Conservation (phyloP, 2,797 vertebrate genomes). For the Muscicapa striata region DNA sequence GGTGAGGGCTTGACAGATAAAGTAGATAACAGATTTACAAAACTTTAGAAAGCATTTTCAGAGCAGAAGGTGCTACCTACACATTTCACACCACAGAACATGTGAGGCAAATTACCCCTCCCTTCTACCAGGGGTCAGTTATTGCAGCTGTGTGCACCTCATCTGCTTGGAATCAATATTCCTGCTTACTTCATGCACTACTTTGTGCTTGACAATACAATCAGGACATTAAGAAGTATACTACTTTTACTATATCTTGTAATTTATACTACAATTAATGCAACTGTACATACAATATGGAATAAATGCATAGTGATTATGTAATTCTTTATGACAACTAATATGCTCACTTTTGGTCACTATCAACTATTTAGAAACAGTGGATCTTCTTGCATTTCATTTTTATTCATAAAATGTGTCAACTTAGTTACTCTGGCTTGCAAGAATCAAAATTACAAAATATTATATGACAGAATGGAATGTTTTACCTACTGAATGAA, state of each 20-base stretch:
- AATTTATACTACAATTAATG: neutral
- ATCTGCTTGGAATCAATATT: neutral
- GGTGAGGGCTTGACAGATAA: neutral
- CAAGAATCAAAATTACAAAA: neutral
- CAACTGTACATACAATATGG: neutral
- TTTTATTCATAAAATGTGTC: neutral
- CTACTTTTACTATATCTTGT: neutral
- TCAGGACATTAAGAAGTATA: neutral
- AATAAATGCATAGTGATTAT: neutral
- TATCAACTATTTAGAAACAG: neutral
- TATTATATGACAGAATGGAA: neutral
- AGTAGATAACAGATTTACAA: neutral
- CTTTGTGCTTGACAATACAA: neutral
- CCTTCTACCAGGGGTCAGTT: neutral
- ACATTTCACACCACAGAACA: neutral
- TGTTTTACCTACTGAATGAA: neutral
- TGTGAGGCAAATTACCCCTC: neutral
- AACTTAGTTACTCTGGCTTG: neutral
- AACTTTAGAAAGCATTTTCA: neutral
- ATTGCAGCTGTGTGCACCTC: neutral
- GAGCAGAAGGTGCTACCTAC: neutral
- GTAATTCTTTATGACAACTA: neutral
- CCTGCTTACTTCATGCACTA: neutral
- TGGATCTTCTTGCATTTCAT: neutral
- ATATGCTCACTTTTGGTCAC: neutral